Conservation (phyloP, 1,140 invertebrate genomes). For the Calycopis cecrops region DNA sequence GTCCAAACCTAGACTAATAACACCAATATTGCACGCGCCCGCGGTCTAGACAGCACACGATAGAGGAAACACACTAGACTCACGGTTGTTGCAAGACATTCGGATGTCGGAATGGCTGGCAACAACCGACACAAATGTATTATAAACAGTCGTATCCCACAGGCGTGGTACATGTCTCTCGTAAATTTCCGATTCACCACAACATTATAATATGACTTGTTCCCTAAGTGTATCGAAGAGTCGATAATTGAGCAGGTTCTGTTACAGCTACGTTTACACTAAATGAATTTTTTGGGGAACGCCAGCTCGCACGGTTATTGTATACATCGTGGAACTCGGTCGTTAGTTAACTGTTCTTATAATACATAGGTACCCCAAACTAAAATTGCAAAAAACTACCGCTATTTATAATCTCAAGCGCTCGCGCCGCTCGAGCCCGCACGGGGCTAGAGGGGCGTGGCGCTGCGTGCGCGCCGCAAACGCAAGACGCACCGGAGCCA, state of each 20-base stretch:
- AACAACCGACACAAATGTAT: neutral
- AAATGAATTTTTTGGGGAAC: no score
- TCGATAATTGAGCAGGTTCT: conserved; percentile 65
- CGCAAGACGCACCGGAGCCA: no score
- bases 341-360: conserved; percentile 58
- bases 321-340: conserved; percentile 48
- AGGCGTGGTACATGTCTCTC: conserved; percentile 2
- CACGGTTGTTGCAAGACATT: neutral
- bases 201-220: conserved; percentile 29
- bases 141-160: neutral
- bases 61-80: neutral
- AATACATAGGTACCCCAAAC: conserved; percentile 61
- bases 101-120: neutral
- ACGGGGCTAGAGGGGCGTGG: conserved; percentile 21
- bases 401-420: conserved; percentile 65
- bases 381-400: conserved; percentile 63
- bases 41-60: no score
- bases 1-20: no score
- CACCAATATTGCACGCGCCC: no score
- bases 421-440: conserved; percentile 15
- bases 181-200: conserved; percentile 11
- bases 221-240: conserved; percentile 55
- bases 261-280: conserved; percentile 64
- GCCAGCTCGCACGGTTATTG: no score
- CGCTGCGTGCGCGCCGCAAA: conserved; percentile 13